A percentile compares a stretch with the other conserved stretches of the same genome.
These are phyloP conservation scores for Galerucella nymphaeae DNA, from an alignment of 2,888 invertebrate species.

Conservation along the genomic window DNA sequence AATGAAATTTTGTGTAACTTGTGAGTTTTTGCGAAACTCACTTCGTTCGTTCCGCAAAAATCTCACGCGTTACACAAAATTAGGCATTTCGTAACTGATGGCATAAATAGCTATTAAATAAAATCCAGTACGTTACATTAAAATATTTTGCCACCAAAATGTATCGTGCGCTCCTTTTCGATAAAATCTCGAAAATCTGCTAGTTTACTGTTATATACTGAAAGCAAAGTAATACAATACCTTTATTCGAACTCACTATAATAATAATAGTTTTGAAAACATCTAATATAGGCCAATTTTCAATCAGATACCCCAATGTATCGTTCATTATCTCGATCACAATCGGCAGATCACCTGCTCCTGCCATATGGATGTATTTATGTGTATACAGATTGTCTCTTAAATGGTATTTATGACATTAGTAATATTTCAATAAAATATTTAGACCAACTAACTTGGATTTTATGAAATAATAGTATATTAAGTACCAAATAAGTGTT, in stretches of 20 bases:
- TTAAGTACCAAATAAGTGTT: too few species aligned
- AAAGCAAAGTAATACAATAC: slow-evolving; percentile 37
- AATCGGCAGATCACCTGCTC: slow-evolving; percentile 46
- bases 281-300: slow-evolving; percentile 45
- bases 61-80: too few species aligned
- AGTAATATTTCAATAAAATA: too few species aligned
- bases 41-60: too few species aligned
- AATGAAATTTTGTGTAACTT: too few species aligned
- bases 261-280: slow-evolving; percentile 42
- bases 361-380: slow-evolving; percentile 39
- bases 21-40: too few species aligned
- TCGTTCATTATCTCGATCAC: slow-evolving; percentile 46
- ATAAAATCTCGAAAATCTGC: slow-evolving; percentile 34
- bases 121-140: not conserved
- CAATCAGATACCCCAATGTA: slow-evolving; percentile 43
- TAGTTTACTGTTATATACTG: slow-evolving; percentile 20
- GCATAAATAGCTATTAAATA: too few species aligned
- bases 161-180: slow-evolving; percentile 1
- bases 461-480: too few species aligned
- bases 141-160: not conserved
- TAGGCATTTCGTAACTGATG: too few species aligned
- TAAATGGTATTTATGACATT: slow-evolving; percentile 5
- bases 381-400: slow-evolving; percentile 20
- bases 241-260: slow-evolving; percentile 36
- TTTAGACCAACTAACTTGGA: too few species aligned